These are phyloP conservation scores for Rallus limicola DNA, from an alignment of 2,113 vertebrate species.

Conservation along the genomic window DNA sequence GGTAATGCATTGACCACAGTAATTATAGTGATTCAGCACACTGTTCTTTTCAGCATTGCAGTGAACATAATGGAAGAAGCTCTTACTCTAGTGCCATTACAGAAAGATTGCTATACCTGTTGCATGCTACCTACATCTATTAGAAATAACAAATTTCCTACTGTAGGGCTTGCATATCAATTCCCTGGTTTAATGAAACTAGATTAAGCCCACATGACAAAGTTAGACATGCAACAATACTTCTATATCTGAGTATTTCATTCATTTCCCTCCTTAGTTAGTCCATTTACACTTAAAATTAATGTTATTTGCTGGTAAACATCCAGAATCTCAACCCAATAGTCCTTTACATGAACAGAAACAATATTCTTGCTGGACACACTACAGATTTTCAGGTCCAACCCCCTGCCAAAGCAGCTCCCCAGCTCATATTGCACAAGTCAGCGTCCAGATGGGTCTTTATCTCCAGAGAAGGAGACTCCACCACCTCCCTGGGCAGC, in stretches of 20 bases:
- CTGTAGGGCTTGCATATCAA: neutral
- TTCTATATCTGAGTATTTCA: neutral
- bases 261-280: neutral
- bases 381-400: neutral
- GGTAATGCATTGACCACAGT: neutral
- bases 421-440: too few species aligned
- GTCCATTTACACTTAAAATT: neutral
- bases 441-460: too few species aligned
- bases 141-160: neutral
- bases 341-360: neutral
- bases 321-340: neutral
- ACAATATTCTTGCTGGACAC: neutral
- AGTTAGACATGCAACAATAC: neutral
- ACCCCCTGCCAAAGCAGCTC: too few species aligned
- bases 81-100: neutral
- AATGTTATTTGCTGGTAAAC: neutral
- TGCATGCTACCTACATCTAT: neutral
- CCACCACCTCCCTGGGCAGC: too few species aligned
- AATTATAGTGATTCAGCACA: neutral
- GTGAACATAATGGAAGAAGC: neutral
- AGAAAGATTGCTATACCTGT: neutral
- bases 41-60: neutral
- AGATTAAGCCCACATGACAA: neutral
- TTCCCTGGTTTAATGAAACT: neutral
- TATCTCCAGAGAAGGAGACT: too few species aligned